These are phyloP conservation scores for Drosophila emarginata DNA, from an alignment of 2,888 invertebrate genomes.

Conservation along the genomic window DNA sequence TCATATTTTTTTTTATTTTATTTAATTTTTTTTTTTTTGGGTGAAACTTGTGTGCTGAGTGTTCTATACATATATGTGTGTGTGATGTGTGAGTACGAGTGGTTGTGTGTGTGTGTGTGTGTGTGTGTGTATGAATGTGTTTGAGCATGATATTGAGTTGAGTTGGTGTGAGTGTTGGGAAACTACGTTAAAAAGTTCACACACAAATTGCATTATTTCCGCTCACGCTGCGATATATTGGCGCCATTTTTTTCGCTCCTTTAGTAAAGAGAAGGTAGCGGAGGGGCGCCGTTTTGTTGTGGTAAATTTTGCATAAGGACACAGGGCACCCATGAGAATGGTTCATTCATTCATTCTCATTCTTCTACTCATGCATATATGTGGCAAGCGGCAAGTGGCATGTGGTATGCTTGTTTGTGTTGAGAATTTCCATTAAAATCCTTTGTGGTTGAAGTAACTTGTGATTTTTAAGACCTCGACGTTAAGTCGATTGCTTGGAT, in stretches of 20 bases:
- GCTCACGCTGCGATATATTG: slow-evolving; percentile 57
- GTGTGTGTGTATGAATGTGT: not conserved
- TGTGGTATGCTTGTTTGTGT: slow-evolving; percentile 48
- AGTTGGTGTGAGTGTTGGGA: slow-evolving; percentile 21
- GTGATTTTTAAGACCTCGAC: slow-evolving; percentile 48
- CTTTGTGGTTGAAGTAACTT: slow-evolving; percentile 38
- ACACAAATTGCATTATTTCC: slow-evolving; percentile 74
- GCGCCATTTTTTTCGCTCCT: slow-evolving; percentile 52
- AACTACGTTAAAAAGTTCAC: slow-evolving; percentile 70
- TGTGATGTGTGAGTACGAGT: not conserved
- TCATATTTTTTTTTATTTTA: slow-evolving; percentile 15
- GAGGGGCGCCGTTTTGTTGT: slow-evolving; percentile 39
- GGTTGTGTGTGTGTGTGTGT: slow-evolving; percentile 20
- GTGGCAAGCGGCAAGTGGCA: slow-evolving; percentile 25
- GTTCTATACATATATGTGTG: not conserved
- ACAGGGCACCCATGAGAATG: slow-evolving; percentile 37
- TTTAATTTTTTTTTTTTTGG: slow-evolving; percentile 71
- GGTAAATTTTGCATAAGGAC: slow-evolving; percentile 60
- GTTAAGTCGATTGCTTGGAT: slow-evolving; percentile 50
- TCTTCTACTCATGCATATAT: slow-evolving; percentile 10
- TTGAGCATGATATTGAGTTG: slow-evolving; percentile 16
- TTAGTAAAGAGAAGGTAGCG: slow-evolving; percentile 25
- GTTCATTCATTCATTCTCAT: slow-evolving; percentile 20
- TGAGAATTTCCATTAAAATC: slow-evolving; percentile 61
- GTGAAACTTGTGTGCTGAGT: slow-evolving; percentile 50